Evolutionary conservation across 2,113 vertebrate species (phyloP), one percentile per base, ranked within the genome.

Genomic region (Brachypteracias leptosomus): DNA sequence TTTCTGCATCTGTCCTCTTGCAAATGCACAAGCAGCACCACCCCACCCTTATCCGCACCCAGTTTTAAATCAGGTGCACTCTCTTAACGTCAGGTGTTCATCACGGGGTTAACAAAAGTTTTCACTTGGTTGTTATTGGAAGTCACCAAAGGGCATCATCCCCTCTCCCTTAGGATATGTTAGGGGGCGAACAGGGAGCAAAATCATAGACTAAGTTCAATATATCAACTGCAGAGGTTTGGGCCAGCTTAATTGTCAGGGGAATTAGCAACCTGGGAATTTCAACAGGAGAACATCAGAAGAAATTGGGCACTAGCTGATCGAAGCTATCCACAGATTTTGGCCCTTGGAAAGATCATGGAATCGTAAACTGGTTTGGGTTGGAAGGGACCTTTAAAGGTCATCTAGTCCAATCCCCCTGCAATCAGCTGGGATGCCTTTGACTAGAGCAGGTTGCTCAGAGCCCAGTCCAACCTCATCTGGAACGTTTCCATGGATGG

Each of bases 111-210:
- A 40, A 25, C 8, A 35, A 52, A 25, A 54, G 19, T 5, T 21
- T 71, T 29, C 2, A 4, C 16, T 31, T 44, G 31, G 7, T 7
- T n/a, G 46, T 63, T 11, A 20, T 16, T 26, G 38, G 72, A 33
- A 20, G 12, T 7, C 4, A 2, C 6, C 25, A 22, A 61, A 70
- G 25, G 0, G 2, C 26, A 3, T 47, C 15, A 5, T 9, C 68
- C 10, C 1, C 6, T 25, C 3, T 21, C 3, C 33, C 12, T 12
- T 36, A 35, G 22, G 11, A 7, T 13, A 18, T 2, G 33, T 47
- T 17, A 26, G 10, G 7, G 25, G 22, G 59, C 25, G 26, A 74
- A 31, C 1, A 17, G 24, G 28, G 14, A 66, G 10, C 42, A 55
- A 26, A 33, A 44, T 44, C 44, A 44, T 12, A 12, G 26, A 9